A percentile compares a stretch with the other conserved stretches of the same genome.
phyloP scores from a whole-genome alignment of 2,113 vertebrate genomes.

The Crotalus viridis region DNA sequence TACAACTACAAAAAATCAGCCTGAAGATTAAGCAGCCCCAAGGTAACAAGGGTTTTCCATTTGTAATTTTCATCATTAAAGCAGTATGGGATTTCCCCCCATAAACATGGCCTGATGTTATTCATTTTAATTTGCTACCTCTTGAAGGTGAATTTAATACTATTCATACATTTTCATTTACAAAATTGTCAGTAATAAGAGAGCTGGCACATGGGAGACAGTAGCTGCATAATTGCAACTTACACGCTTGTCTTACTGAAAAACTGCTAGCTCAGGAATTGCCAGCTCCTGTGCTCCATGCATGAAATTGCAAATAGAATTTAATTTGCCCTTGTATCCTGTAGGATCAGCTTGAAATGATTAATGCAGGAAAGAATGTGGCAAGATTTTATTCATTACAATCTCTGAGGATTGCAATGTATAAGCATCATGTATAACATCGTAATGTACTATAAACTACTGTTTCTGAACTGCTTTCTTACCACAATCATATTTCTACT shows the following conservation, averaged over 20 bases:
- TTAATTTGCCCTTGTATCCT: slow-evolving; percentile 79
- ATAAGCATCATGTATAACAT: slow-evolving; percentile 50
- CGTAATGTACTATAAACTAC: slow-evolving; percentile 32
- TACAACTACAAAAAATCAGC: background rate
- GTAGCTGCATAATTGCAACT: slow-evolving; percentile 75
- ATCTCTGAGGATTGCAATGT: slow-evolving; percentile 52
- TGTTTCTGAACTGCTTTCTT: slow-evolving; percentile 36
- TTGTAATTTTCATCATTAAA: slow-evolving; percentile 27
- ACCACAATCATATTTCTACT: slow-evolving; percentile 35
- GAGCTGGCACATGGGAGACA: slow-evolving; percentile 61
- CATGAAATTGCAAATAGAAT: slow-evolving; percentile 83
- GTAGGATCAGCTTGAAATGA: slow-evolving; percentile 76
- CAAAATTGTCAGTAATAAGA: slow-evolving; percentile 70
- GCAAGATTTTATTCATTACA: slow-evolving; percentile 65
- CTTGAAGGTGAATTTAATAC: slow-evolving; percentile 69
- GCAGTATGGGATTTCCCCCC: slow-evolving; percentile 4
- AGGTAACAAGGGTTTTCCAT: background rate
- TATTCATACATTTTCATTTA: slow-evolving; percentile 69
- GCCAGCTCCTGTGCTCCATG: slow-evolving; percentile 59
- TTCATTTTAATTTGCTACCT: slow-evolving; percentile 51
- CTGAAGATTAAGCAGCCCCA: background rate
- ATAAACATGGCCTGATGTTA: slow-evolving; percentile 28
- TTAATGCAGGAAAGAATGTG: slow-evolving; percentile 70
- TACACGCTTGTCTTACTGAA: slow-evolving; percentile 78
- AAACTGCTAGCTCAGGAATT: slow-evolving; percentile 71